Conservation (phyloP, 1,140 invertebrate genomes). For the Cydia pomonella region DNA sequence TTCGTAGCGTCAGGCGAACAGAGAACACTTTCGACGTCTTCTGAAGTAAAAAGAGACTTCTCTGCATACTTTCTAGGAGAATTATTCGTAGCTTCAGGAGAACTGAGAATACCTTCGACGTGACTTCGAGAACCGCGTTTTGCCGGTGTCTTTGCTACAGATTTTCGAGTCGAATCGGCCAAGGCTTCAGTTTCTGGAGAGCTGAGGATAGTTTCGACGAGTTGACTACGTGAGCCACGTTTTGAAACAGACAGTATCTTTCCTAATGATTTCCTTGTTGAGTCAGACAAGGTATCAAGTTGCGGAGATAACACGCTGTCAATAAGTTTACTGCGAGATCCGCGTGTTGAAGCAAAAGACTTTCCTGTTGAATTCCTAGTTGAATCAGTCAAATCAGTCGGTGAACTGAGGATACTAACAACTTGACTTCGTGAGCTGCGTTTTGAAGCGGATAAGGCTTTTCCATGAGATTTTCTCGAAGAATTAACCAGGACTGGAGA, state of each 20-base stretch:
- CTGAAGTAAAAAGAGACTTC: background rate
- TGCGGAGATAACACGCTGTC: background rate
- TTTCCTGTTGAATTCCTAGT: background rate
- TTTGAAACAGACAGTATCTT: conserved; percentile 4
- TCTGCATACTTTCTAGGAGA: background rate
- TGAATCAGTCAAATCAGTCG: background rate
- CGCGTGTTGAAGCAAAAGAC: background rate
- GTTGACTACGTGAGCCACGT: background rate
- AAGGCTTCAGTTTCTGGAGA: background rate
- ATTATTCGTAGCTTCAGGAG: background rate
- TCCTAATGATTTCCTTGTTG: background rate
- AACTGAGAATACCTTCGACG: background rate
- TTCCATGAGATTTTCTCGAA: no score
- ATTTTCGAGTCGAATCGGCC: background rate
- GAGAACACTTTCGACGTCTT: background rate
- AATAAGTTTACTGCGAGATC: background rate
- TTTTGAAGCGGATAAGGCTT: background rate
- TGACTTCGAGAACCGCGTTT: background rate
- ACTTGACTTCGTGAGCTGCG: background rate
- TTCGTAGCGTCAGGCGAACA: background rate
- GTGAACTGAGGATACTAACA: background rate
- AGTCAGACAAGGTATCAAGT: background rate
- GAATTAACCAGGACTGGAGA: background rate
- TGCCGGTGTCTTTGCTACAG: background rate
- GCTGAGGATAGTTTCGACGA: background rate